Percentiles rank a stretch among this genome's conserved stretches.
phyloP scores from a whole-genome alignment of 2,797 vertebrate species.

The Stomatorhinus walkeri region DNA sequence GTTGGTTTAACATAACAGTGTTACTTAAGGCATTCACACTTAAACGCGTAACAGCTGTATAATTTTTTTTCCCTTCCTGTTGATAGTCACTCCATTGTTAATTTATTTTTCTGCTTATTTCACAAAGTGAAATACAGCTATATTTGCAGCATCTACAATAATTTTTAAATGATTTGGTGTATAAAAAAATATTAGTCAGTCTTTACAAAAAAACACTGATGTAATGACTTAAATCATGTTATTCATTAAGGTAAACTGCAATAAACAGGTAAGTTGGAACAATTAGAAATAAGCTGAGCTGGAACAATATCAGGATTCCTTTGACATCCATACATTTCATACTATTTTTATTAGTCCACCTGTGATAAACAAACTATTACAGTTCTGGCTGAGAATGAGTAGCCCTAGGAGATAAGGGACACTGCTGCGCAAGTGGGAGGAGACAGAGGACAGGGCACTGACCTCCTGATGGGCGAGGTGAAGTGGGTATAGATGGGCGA shows the following conservation, averaged over 20 bases:
- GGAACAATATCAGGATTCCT: not conserved
- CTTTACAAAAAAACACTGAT: not conserved
- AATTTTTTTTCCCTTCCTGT: not conserved
- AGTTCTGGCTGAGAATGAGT: not conserved
- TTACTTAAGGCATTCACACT: not conserved
- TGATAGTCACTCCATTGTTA: not conserved
- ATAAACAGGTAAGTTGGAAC: not conserved
- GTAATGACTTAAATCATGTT: not conserved
- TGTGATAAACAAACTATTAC: not conserved
- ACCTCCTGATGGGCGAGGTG: conserved; percentile 96
- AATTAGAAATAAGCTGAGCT: not conserved
- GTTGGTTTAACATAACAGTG: not conserved
- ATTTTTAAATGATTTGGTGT: not conserved
- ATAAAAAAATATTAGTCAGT: not conserved
- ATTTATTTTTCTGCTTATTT: not conserved
- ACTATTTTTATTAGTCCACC: not conserved
- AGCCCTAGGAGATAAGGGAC: not conserved
- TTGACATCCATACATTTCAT: not conserved
- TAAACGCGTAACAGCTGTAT: not conserved
- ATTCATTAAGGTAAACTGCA: not conserved
- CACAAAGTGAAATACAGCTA: not conserved
- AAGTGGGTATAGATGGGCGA: conserved; percentile 97
- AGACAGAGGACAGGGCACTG: conserved; percentile 19
- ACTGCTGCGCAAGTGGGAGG: not conserved
- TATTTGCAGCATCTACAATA: not conserved